Base-by-base conservation (phyloP, 2,797 vertebrate genomes). In the Pseudochromis fuscus region DNA sequence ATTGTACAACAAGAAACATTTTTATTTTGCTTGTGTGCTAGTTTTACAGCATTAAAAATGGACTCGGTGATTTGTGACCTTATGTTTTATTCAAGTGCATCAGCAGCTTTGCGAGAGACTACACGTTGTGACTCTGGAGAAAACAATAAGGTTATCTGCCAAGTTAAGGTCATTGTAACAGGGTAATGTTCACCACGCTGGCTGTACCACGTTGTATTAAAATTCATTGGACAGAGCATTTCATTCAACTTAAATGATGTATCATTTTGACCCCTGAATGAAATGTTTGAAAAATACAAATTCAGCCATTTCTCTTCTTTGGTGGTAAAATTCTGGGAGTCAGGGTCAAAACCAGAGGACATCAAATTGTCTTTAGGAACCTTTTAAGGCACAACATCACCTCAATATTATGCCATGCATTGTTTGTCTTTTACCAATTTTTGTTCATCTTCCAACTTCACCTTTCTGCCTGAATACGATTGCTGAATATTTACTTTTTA, bases 361-460 rank as follows among this genome's bases (percentile, higher is more conserved):
- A 81, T 84, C 77, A 87, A 83, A 86, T 81, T 65, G 69, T 65
- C 83, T 81, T 77, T 64, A 78, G 53, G 56, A 57, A 33, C 64
- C 60, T 76, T 80, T 53, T 57, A 51, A 81, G 77, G 72, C 56
- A 7, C 55, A 48, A 68, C 52, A 70, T n/a, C n/a, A n/a, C n/a
- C n/a, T n/a, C n/a, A n/a, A n/a, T n/a, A n/a, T n/a, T n/a, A n/a
- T n/a, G n/a, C n/a, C n/a, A n/a, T n/a, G n/a, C n/a, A n/a, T n/a
- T n/a, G n/a, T n/a, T n/a, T n/a, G n/a, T n/a, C n/a, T n/a, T n/a
- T n/a, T n/a, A n/a, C n/a, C n/a, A n/a, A n/a, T n/a, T n/a, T n/a
- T n/a, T n/a, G n/a, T n/a, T n/a, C n/a, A n/a, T n/a, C n/a, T n/a
- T n/a, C n/a, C n/a, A n/a, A n/a, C n/a, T n/a, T n/a, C n/a, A n/a